Percentiles rank a stretch among this genome's conserved stretches.
These are phyloP conservation scores for Battus philenor DNA, from an alignment of 1,140 invertebrate genomes.

Conservation along the genomic window DNA sequence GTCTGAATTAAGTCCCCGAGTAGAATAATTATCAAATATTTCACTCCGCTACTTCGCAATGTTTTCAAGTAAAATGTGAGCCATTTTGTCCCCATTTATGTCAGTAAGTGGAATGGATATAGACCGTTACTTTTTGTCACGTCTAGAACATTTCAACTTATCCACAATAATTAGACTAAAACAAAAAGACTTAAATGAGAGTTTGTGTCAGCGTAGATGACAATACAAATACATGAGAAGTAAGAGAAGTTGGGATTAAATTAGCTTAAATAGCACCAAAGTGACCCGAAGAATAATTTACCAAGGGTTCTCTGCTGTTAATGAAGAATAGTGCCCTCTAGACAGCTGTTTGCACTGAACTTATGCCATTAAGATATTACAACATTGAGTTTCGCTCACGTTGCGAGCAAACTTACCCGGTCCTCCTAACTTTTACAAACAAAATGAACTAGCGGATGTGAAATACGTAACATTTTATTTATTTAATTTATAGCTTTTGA, in stretches of 20 bases:
- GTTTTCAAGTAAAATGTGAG: conserved; percentile 3
- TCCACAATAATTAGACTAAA: conserved; percentile 10
- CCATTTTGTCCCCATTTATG: conserved; percentile 1
- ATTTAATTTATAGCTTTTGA: too few relatives aligned
- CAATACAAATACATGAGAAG: conserved; percentile 39
- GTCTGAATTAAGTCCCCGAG: too few relatives aligned
- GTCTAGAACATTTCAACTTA: conserved; percentile 13
- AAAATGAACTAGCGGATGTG: conserved; percentile 9
- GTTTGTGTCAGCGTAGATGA: conserved; percentile 8
- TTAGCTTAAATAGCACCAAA: conserved; percentile 60
- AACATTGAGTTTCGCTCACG: conserved; percentile 32
- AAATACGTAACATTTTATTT: conserved; percentile 5
- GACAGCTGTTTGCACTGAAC: conserved; percentile 56
- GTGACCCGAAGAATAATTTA: conserved; percentile 69
- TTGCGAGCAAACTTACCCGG: conserved; percentile 7
- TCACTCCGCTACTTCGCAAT: too few relatives aligned
- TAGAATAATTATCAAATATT: too few relatives aligned
- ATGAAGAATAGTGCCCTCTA: conserved; percentile 65
- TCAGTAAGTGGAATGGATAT: conserved; percentile 2
- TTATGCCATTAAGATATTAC: conserved; percentile 68
- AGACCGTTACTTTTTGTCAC: conserved; percentile 5
- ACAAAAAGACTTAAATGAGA: conserved; percentile 4
- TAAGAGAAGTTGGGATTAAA: conserved; percentile 57
- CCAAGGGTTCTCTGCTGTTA: conserved; percentile 44
- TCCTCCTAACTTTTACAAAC: conserved; percentile 18